Percentiles rank a stretch among this genome's conserved stretches.
These are phyloP conservation scores for Drosophila punjabiensis DNA, from an alignment of 1,140 invertebrate species.

Conservation along the genomic window DNA sequence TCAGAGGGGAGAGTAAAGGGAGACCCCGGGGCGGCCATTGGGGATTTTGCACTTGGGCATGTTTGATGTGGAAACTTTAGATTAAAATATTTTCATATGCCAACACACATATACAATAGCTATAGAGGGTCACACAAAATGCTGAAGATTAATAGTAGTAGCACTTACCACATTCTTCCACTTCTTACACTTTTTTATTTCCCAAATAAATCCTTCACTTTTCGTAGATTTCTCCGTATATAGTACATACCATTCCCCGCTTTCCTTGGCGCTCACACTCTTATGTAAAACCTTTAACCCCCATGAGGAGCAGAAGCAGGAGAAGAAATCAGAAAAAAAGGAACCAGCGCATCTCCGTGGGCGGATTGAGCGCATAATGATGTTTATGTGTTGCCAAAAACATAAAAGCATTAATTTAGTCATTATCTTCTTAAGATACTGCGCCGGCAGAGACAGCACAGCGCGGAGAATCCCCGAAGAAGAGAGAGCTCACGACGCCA, in stretches of 20 bases:
- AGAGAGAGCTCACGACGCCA: slow-evolving; percentile 9
- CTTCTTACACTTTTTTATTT: background rate
- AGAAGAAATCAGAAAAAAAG: background rate
- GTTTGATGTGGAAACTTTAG: slow-evolving; percentile 83
- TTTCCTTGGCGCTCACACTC: background rate
- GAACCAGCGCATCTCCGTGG: slow-evolving; percentile 41
- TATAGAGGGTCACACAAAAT: slow-evolving; percentile 19
- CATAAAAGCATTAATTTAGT: slow-evolving; percentile 86
- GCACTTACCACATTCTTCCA: background rate
- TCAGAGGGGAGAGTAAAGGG: background rate
- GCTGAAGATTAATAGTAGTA: slow-evolving; percentile 9
- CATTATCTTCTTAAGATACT: slow-evolving; percentile 85
- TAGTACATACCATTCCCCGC: background rate
- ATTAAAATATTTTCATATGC: slow-evolving; percentile 82
- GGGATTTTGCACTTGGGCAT: slow-evolving; percentile 74
- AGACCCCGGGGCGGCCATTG: slow-evolving; percentile 24
- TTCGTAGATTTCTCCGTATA: background rate
- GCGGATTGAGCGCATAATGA: slow-evolving; percentile 84
- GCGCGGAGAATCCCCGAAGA: slow-evolving; percentile 29
- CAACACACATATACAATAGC: slow-evolving; percentile 30
- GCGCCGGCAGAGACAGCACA: slow-evolving; percentile 44
- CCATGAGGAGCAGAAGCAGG: background rate
- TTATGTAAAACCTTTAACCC: slow-evolving; percentile 9
- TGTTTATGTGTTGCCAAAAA: slow-evolving; percentile 85
- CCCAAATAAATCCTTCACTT: background rate